Evolutionary conservation across 1,140 invertebrate genomes (phyloP).

Genomic region (Telenomus remus): DNA sequence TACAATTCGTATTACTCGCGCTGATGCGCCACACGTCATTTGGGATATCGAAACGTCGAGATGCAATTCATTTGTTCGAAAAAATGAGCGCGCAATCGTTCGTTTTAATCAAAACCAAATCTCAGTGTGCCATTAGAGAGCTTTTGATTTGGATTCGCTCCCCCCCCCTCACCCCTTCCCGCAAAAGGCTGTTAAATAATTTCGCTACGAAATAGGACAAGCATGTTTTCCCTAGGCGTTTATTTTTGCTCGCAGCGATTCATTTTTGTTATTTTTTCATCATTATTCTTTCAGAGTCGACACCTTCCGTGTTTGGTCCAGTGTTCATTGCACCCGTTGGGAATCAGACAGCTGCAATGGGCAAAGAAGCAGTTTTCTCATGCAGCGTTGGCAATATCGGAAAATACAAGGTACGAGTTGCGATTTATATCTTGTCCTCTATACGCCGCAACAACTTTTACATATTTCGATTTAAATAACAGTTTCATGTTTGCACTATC

Average conservation of each 20-base stretch:
- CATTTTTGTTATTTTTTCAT: constrained; percentile 60
- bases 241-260: constrained; percentile 59
- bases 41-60: constrained; percentile 52
- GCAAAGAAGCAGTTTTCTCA: constrained; percentile 85
- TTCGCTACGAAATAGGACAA: constrained; percentile 51
- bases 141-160: constrained; percentile 35
- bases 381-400: constrained; percentile 87
- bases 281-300: constrained; percentile 62
- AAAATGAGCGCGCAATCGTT: constrained; percentile 38
- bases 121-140: constrained; percentile 49
- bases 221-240: constrained; percentile 56
- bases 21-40: constrained; percentile 40
- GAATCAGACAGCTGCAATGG: constrained; percentile 87
- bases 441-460: constrained; percentile 44
- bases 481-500: constrained; percentile 19
- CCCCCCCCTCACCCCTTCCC: constrained; percentile 6
- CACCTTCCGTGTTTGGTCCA: constrained; percentile 75
- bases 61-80: constrained; percentile 55
- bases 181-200: constrained; percentile 54
- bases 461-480: constrained; percentile 52
- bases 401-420: constrained; percentile 83
- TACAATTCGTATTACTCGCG: constrained; percentile 43
- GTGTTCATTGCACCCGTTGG: constrained; percentile 84
- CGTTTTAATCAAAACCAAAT: constrained; percentile 53
- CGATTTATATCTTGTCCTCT: constrained; percentile 56